These are phyloP conservation scores for Ginglymostoma cirratum DNA, from an alignment of 2,113 vertebrate species.

Conservation along the genomic window DNA sequence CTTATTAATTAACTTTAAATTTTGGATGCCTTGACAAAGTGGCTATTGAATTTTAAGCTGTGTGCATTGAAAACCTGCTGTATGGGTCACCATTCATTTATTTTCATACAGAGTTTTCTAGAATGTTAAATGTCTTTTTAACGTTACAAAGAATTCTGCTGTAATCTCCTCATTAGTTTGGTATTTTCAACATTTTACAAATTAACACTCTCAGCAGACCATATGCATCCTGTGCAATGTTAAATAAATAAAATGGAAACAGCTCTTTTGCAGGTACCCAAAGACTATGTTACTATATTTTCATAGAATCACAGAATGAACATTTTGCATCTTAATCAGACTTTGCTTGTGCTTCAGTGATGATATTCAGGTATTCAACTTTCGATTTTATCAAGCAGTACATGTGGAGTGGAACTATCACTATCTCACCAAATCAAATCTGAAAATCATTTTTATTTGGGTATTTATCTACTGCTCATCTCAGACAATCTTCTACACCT, in stretches of 20 bases:
- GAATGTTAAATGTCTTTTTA: slow-evolving; percentile 48
- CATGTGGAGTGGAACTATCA: not conserved
- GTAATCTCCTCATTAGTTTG: slow-evolving; percentile 37
- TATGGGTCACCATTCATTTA: slow-evolving; percentile 58
- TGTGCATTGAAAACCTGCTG: slow-evolving; percentile 20
- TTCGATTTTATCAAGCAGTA: not conserved
- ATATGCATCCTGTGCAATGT: not conserved
- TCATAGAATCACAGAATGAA: not conserved
- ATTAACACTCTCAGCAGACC: slow-evolving; percentile 32
- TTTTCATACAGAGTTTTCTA: slow-evolving; percentile 62
- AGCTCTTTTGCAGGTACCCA: slow-evolving; percentile 5
- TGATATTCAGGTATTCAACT: not conserved
- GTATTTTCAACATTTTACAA: slow-evolving; percentile 36
- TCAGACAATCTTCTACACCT: not conserved
- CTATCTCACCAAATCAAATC: not conserved
- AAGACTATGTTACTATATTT: not conserved
- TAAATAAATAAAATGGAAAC: slow-evolving; percentile 6
- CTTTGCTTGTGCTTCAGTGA: not conserved
- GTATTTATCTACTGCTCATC: not conserved
- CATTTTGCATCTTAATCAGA: slow-evolving; percentile 28
- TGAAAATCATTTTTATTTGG: not conserved
- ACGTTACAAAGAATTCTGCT: slow-evolving; percentile 24
- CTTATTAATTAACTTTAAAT: slow-evolving; percentile 81
- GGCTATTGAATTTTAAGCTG: slow-evolving; percentile 59
- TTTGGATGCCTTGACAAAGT: slow-evolving; percentile 64